These are phyloP conservation scores for Heliconius ismenius DNA, from an alignment of 2,888 invertebrate genomes.

Conservation along the genomic window DNA sequence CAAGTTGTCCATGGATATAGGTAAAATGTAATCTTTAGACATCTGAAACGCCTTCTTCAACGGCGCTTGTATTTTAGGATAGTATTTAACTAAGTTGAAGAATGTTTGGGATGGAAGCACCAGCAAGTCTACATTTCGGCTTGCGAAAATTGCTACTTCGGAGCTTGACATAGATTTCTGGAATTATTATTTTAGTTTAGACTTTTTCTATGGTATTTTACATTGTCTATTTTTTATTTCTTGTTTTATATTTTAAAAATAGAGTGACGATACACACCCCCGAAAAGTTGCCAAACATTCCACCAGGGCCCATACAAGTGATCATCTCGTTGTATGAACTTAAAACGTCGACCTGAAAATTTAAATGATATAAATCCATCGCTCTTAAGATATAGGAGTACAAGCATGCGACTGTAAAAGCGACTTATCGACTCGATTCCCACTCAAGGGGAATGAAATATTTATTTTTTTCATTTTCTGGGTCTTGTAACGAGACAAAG, in stretches of 20 bases:
- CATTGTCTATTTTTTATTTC: not conserved
- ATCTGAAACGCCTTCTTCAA: constrained; percentile 68
- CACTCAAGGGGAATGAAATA: too few relatives aligned
- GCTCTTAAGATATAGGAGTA: too few relatives aligned
- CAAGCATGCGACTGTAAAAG: too few relatives aligned
- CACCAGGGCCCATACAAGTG: constrained; percentile 78
- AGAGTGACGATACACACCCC: constrained; percentile 59
- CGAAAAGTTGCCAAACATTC: constrained; percentile 78
- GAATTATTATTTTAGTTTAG: constrained; percentile 40
- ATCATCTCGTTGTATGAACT: constrained; percentile 78
- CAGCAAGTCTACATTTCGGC: constrained; percentile 71
- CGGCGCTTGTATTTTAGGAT: constrained; percentile 66
- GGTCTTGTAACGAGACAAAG: too few relatives aligned
- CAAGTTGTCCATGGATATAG: constrained; percentile 63
- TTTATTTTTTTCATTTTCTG: too few relatives aligned
- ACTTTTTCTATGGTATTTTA: not conserved
- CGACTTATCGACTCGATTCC: too few relatives aligned
- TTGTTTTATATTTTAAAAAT: not conserved
- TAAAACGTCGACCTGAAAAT: constrained; percentile 70
- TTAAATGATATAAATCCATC: not conserved
- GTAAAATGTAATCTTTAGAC: constrained; percentile 73
- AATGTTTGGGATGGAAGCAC: constrained; percentile 72
- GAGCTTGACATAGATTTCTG: constrained; percentile 71
- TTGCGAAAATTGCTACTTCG: constrained; percentile 71
- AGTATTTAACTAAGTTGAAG: constrained; percentile 71